Base-by-base conservation (phyloP, 2,888 invertebrate genomes). In the Lepidocyrtoides sp. region DNA sequence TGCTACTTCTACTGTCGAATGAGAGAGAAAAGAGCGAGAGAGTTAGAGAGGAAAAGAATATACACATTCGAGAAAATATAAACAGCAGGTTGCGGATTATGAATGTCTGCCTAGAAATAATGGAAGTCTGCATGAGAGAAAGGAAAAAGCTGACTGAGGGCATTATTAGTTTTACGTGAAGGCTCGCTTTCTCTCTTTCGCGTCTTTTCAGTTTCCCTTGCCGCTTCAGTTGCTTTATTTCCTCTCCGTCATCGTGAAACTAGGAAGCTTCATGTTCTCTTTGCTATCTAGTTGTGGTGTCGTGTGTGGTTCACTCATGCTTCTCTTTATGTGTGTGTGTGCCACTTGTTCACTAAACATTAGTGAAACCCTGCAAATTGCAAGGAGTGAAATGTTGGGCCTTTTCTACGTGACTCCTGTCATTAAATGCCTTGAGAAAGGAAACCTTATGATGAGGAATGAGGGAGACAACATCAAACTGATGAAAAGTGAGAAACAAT, bases 111-210 rank as follows among this genome's bases (percentile, higher is more conserved):
- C 82, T 82, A 69, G 14, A 79, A 82, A 79, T 32, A 88, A 88
- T 44, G 77, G 57, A 88, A 75, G 77, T 29, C 32, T 48, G 66
- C 41, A 54, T 60, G 82, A 51, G 87, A 60, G 23, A 63, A 87
- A 69, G 69, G 14, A 36, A 72, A 72, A 72, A 54, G 51, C 69
- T 88, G 88, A 88, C 81, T 66, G 51, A 81, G 79, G 44, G 81
- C 81, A 66, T 88, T 88, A 88, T 81, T 88, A 88, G 88, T 88
- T 88, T 88, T 88, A 81, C 69, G 79, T 69, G 81, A 48, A 77
- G 63, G 51, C 60, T 88, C 54, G 41, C 32, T 69, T 69, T 79
- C 57, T 54, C 81, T 81, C 51, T 41, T 66, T 75, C 32, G 29
- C 32, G 26, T 84, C 41, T 86, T 51, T 48, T 72, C 72, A 87